Percentiles rank a stretch among this genome's conserved stretches.
Conservation (phyloP, 2,888 invertebrate species). For the Melolontha melolontha region DNA sequence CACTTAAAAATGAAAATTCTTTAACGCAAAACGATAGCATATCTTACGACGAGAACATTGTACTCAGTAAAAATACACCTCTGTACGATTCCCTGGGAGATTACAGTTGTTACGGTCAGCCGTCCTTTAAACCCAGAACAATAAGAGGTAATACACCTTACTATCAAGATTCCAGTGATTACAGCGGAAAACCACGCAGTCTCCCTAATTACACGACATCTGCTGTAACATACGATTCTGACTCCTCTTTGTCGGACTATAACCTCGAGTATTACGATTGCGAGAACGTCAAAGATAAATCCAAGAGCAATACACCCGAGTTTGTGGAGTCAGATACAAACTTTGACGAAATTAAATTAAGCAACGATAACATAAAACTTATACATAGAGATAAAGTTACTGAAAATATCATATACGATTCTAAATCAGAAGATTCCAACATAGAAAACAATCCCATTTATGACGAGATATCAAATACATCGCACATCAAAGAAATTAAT, state of each 20-base stretch:
- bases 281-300: constrained; percentile 44
- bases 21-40: constrained; percentile 49
- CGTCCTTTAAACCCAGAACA: constrained; percentile 59
- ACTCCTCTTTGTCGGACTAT: constrained; percentile 51
- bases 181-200: constrained; percentile 53
- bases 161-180: constrained; percentile 48
- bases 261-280: constrained; percentile 52
- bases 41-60: constrained; percentile 63
- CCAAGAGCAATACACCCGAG: constrained; percentile 43
- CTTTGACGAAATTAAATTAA: constrained; percentile 58
- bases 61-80: constrained; percentile 57
- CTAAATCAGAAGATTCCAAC: constrained; percentile 39
- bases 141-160: constrained; percentile 60
- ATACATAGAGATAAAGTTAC: constrained; percentile 42
- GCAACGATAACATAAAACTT: constrained; percentile 54
- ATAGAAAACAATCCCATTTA: constrained; percentile 55
- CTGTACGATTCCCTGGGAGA: constrained; percentile 56
- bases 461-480: constrained; percentile 50
- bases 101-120: constrained; percentile 49
- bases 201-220: constrained; percentile 51
- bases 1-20: constrained; percentile 6
- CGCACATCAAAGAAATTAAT: constrained; percentile 33
- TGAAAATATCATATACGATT: constrained; percentile 46
- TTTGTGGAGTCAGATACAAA: constrained; percentile 54
- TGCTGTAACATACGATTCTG: constrained; percentile 50